phyloP scores from a whole-genome alignment of 2,797 vertebrate species.

The Scarus forsteni region DNA sequence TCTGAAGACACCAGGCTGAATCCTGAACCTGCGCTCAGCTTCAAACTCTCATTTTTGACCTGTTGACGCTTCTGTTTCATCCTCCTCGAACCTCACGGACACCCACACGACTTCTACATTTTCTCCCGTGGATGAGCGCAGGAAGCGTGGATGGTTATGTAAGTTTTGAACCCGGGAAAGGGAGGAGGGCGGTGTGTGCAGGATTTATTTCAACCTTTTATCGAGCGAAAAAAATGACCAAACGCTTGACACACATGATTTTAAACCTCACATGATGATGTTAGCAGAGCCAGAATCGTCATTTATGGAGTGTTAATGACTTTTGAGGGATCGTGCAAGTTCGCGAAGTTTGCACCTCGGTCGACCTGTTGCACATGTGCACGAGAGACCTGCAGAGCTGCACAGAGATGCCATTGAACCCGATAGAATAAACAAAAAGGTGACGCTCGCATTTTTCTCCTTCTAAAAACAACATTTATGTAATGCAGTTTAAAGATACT shows the following conservation, averaged over 20 bases:
- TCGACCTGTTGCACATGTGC: slow-evolving; percentile 34
- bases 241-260: neutral
- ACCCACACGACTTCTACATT: neutral
- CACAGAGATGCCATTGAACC: slow-evolving; percentile 2
- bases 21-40: slow-evolving; percentile 6
- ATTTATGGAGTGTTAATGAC: accelerated
- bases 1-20: neutral
- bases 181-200: neutral
- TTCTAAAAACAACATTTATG: too few relatives aligned
- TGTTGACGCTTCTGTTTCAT: accelerated
- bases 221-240: neutral
- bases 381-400: neutral
- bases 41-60: neutral
- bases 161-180: slow-evolving; percentile 45
- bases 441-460: neutral
- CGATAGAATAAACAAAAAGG: neutral
- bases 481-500: too few relatives aligned
- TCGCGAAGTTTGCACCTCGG: slow-evolving; percentile 13
- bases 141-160: slow-evolving; percentile 65
- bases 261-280: neutral
- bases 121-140: slow-evolving; percentile 41
- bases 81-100: neutral
- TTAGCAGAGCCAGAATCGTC: neutral
- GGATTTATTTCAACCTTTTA: neutral
- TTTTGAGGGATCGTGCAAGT: neutral